Evolutionary conservation across 2,888 invertebrate species (phyloP), one percentile per base, ranked within the genome.

Genomic region (Sicus ferrugineus): DNA sequence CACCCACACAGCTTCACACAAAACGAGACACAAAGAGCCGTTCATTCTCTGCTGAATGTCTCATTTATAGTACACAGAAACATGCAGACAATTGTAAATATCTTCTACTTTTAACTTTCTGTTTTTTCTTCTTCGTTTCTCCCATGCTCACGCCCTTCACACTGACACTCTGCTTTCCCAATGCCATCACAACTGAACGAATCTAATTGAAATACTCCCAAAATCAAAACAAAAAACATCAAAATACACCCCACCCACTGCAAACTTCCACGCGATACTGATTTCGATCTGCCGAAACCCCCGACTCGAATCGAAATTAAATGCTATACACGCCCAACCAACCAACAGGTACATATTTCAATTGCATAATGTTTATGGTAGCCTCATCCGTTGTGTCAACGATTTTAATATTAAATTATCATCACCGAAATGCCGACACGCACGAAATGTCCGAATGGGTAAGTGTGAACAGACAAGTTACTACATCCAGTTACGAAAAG

Each of bases 291-390:
- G 30, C 56, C 23, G 21, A 19, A 28, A 46, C 63, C n/a, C n/a
- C n/a, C n/a, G n/a, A n/a, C n/a, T n/a, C n/a, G 46, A 67, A 46
- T 58, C 38, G 30, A 48, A 50, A 65, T 54, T 9, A 65, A 68
- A 68, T 61, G 16, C 73, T 78, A 79, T 77, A 82, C 81, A 82
- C 83, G 83, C 83, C 82, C 83, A 82, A 82, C 82, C 82, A 82
- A 82, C 82, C 82, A 83, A 87, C 83, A 92, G 94, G 94, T 86
- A 97, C 97, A 79, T 97, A 97, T 89, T 98, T 98, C 90, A 97
- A 97, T 89, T 97, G 97, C 89, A 97, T 97, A 88, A 98, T 98
- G 98, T 96, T 98, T 88, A 97, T 98, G 97, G 97, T 97, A 88
- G 97, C 97, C 81, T 95, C 97, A 83, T 97, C 97, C 77, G 97